Evolutionary conservation across 2,888 invertebrate genomes (phyloP).

Genomic region (Clivina fossor): DNA sequence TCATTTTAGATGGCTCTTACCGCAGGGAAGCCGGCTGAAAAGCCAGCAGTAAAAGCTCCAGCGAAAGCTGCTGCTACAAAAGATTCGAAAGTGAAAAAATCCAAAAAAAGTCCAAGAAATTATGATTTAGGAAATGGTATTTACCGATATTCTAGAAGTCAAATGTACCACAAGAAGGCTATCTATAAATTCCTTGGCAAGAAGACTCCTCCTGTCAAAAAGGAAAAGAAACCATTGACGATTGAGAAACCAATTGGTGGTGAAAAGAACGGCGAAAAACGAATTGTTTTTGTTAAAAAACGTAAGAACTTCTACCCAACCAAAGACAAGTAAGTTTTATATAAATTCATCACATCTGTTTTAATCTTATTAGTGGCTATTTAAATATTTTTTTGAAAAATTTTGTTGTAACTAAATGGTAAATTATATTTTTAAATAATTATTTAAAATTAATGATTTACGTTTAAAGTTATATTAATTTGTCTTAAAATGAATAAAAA

Average conservation of each 20-base stretch:
- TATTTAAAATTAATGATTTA: too few relatives aligned
- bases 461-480: too few relatives aligned
- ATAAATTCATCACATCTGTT: conserved; percentile 13
- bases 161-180: conserved; percentile 79
- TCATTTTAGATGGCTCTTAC: conserved; percentile 71
- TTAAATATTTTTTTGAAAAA: too few relatives aligned
- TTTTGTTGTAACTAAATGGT: too few relatives aligned
- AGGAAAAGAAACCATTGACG: conserved; percentile 69
- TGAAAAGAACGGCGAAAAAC: conserved; percentile 92
- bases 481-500: too few relatives aligned
- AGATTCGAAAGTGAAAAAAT: conserved; percentile 49
- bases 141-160: conserved; percentile 73
- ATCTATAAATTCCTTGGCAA: conserved; percentile 76
- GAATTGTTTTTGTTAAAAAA: conserved; percentile 78
- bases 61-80: conserved; percentile 56
- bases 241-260: conserved; percentile 89
- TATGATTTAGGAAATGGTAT: conserved; percentile 87
- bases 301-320: conserved; percentile 81
- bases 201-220: conserved; percentile 69
- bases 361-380: too few relatives aligned
- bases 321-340: conserved; percentile 63
- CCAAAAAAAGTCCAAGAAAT: conserved; percentile 69
- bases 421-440: conserved; percentile 38
- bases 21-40: conserved; percentile 51
- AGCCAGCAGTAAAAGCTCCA: conserved; percentile 58